Evolutionary conservation across 2,888 invertebrate genomes (phyloP), one percentile per base, ranked within the genome.

Genomic region (Drosophila sordidula): DNA sequence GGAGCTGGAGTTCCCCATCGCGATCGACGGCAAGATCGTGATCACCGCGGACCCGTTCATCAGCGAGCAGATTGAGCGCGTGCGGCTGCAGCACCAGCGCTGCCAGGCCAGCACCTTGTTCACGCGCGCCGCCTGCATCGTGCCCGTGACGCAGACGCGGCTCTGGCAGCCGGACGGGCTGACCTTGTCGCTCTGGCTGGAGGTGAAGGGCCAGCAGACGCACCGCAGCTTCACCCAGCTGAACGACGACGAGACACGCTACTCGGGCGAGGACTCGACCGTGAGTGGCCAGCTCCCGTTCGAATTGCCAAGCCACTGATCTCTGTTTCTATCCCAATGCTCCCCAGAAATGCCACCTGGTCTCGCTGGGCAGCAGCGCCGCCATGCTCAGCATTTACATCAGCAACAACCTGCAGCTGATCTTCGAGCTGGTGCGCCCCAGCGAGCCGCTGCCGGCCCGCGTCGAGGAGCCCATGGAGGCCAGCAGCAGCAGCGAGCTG

Each of bases 281-380:
- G 91, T 91, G 57, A 78, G 81, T 11, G 4, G 18, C 18, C 1
- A 6, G 8, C 12, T 22, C 1, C 9, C 18, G 3, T 5, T 25
- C 14, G 6, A 0, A 42, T 14, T 0, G 26, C 34, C 8, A 0
- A 3, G 0, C 8, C 1, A 25, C 44, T 44, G 12, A 54, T 11
- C 12, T 29, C 9, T 9, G 8, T 18, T 1, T 18, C 9, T 29
- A 8, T 2, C 1, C 1, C 3, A n/a, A 34, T 44, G 2, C 2
- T 38, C 9, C 73, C 6, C 52, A 92, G 90, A 88, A 91, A 85
- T 86, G 89, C 0, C 92, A 92, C 71, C 71, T 92, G n/a, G 61
- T 92, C 4, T 92, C 92, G 1, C 65, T 92, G 59, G 92, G 92
- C 46, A 91, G 90, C 55, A 91, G 91, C 75, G 90, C 91, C 45